phyloP scores from a whole-genome alignment of 2,113 vertebrate genomes.

The Chrysochloris asiatica region DNA sequence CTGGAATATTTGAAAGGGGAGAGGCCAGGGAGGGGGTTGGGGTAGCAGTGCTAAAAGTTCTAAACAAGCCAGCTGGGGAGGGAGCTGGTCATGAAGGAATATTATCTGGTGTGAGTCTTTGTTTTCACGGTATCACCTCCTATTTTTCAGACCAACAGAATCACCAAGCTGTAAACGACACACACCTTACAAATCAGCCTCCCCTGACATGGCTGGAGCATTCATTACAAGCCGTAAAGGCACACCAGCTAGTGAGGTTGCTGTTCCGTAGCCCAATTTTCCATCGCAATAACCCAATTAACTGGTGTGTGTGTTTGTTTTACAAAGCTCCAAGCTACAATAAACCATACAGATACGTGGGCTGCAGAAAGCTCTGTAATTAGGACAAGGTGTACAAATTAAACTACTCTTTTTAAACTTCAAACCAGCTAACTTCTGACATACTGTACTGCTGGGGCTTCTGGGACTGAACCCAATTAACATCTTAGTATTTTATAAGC shows the following conservation, averaged over 20 bases:
- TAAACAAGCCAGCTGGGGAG: slow-evolving; percentile 81
- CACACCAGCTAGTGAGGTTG: slow-evolving; percentile 84
- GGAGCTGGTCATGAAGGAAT: slow-evolving; percentile 79
- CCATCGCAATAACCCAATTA: slow-evolving; percentile 92
- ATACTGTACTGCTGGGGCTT: slow-evolving; percentile 91
- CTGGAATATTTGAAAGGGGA: slow-evolving; percentile 69
- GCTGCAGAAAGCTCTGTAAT: slow-evolving; percentile 91
- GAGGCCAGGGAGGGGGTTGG: background rate
- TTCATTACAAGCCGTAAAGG: slow-evolving; percentile 89
- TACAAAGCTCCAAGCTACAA: slow-evolving; percentile 93
- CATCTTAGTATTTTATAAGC: slow-evolving; percentile 93
- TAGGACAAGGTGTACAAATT: slow-evolving; percentile 93
- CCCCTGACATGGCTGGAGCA: slow-evolving; percentile 84
- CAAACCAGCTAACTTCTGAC: slow-evolving; percentile 92
- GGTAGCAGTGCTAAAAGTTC: slow-evolving; percentile 64
- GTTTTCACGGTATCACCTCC: slow-evolving; percentile 84
- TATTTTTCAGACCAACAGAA: slow-evolving; percentile 82
- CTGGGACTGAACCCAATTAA: slow-evolving; percentile 93
- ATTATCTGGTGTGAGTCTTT: slow-evolving; percentile 83
- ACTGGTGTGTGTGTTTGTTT: slow-evolving; percentile 91
- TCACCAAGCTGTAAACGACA: slow-evolving; percentile 86
- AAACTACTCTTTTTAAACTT: slow-evolving; percentile 94
- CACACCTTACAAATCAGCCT: slow-evolving; percentile 89
- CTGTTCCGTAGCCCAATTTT: slow-evolving; percentile 89
- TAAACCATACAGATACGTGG: slow-evolving; percentile 90